phyloP scores from a whole-genome alignment of 1,140 invertebrate species.

The Bombus turneri region DNA sequence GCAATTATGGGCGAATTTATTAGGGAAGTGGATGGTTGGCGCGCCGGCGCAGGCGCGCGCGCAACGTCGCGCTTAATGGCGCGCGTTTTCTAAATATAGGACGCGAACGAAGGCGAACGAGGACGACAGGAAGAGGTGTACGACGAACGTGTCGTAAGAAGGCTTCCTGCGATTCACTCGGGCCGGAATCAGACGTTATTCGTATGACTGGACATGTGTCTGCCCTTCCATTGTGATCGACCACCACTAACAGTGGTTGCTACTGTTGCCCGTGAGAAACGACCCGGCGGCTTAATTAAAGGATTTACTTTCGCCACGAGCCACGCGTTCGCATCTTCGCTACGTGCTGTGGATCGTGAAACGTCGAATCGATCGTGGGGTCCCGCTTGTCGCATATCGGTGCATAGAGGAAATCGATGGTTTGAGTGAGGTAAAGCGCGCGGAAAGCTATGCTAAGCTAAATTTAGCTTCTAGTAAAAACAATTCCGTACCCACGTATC shows the following conservation, averaged over 20 bases:
- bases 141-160: constrained; percentile 59
- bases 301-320: constrained; percentile 55
- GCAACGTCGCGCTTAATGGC: constrained; percentile 23
- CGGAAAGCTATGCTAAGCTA: background rate
- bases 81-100: constrained; percentile 62
- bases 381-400: background rate
- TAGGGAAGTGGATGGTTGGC: constrained; percentile 38
- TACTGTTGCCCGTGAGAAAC: constrained; percentile 15
- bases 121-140: constrained; percentile 63
- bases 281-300: constrained; percentile 44
- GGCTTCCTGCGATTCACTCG: constrained; percentile 60
- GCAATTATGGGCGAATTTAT: constrained; percentile 51
- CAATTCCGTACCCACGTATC: too few relatives aligned
- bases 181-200: constrained; percentile 59
- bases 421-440: background rate
- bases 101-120: constrained; percentile 33
- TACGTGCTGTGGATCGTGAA: constrained; percentile 40
- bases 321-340: constrained; percentile 16
- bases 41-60: background rate
- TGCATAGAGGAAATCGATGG: background rate
- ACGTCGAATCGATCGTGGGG: background rate
- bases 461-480: too few relatives aligned
- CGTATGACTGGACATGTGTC: constrained; percentile 57
- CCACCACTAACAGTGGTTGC: background rate
- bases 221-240: constrained; percentile 44